Conservation (phyloP, 2,113 vertebrate genomes). For the Salvelinus sp. region DNA sequence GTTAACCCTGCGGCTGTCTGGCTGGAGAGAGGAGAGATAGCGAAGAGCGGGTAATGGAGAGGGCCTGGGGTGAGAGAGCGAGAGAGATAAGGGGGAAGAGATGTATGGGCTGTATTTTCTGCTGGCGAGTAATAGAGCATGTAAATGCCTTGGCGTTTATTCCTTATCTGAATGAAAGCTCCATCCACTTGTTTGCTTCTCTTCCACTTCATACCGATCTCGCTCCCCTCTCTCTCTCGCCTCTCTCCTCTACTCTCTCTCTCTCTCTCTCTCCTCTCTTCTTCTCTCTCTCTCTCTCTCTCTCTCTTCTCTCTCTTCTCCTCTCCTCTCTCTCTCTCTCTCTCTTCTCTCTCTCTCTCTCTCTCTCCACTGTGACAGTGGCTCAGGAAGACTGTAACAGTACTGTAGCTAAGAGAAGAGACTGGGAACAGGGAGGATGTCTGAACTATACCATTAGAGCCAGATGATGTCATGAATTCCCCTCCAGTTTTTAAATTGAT, state of each 20-base stretch:
- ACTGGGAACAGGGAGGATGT: no score
- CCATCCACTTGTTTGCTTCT: conserved; percentile 64
- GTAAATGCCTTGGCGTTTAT: conserved; percentile 65
- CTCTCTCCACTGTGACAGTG: neutral
- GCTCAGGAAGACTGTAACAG: neutral
- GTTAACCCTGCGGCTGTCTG: conserved; percentile 68
- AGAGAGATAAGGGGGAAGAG: conserved; percentile 26
- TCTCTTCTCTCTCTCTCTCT: conserved; percentile 30
- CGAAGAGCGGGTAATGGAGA: conserved; percentile 60
- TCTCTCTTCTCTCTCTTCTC: conserved; percentile 43
- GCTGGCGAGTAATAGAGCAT: conserved; percentile 69
- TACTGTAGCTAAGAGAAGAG: no score
- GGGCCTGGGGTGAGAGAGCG: conserved; percentile 54
- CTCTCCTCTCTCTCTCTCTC: no score
- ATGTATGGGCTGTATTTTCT: conserved; percentile 61
- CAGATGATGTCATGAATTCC: no score
- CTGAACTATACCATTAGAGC: no score
- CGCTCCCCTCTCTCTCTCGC: no score
- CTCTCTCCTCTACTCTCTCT: no score
- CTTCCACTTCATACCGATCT: conserved; percentile 30
- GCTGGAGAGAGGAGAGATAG: conserved; percentile 60
- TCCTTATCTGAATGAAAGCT: conserved; percentile 74
- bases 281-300: no score
- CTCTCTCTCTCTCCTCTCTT: conserved; percentile 34
- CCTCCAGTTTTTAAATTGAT: no score